A percentile compares a stretch with the other conserved stretches of the same genome.
These are phyloP conservation scores for Rhyacichthys aspro DNA, from an alignment of 2,797 vertebrate species.

Conservation along the genomic window DNA sequence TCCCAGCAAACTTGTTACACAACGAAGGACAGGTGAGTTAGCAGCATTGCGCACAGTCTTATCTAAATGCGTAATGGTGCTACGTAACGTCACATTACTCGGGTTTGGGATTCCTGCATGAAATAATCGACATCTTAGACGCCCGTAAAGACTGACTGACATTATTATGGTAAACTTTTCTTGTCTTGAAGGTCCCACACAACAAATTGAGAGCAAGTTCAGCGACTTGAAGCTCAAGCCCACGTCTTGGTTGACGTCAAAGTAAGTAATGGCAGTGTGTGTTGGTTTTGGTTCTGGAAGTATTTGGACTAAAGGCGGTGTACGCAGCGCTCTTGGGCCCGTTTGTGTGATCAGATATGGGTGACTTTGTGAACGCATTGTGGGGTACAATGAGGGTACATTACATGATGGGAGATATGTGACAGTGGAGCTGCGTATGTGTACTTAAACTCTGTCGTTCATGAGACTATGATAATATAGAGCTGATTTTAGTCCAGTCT, in stretches of 20 bases:
- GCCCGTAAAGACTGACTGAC: background rate
- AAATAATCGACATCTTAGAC: too few relatives aligned
- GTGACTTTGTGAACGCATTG: slow-evolving; percentile 46
- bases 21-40: slow-evolving; percentile 89
- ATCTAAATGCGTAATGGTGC: slow-evolving; percentile 31
- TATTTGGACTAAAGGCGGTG: too few relatives aligned
- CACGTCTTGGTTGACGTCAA: slow-evolving; percentile 73
- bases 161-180: background rate
- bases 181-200: slow-evolving; percentile 82
- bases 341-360: slow-evolving; percentile 34
- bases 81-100: slow-evolving; percentile 24
- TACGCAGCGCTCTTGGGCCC: slow-evolving; percentile 10
- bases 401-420: too few relatives aligned
- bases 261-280: slow-evolving; percentile 60
- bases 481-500: too few relatives aligned
- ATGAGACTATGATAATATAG: too few relatives aligned
- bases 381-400: too few relatives aligned
- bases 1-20: slow-evolving; percentile 94
- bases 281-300: background rate
- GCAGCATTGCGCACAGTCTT: background rate
- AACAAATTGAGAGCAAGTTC: slow-evolving; percentile 89
- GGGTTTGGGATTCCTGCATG: background rate
- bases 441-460: too few relatives aligned
- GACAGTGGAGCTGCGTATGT: background rate
- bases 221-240: slow-evolving; percentile 86